Conservation (phyloP, 2,797 vertebrate species). For the Phoxinus dragarum region DNA sequence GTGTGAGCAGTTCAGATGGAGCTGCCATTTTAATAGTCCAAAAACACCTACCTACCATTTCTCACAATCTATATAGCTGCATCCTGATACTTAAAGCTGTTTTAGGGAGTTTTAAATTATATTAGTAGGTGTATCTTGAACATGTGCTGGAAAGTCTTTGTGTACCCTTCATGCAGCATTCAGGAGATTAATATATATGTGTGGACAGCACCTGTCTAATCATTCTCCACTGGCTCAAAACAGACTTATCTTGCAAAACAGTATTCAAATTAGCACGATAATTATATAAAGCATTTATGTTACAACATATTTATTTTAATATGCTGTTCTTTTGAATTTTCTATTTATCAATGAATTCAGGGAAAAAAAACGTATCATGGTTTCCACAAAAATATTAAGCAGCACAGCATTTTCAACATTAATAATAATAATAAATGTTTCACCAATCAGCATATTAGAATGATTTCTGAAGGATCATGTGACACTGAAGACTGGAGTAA, state of each 20-base stretch:
- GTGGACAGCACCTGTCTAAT: not conserved
- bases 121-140: not conserved
- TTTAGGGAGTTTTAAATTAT: not conserved
- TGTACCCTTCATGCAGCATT: not conserved
- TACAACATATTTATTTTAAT: not conserved
- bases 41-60: constrained; percentile 22
- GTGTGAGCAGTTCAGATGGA: not conserved
- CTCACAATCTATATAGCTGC: not conserved
- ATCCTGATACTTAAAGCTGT: not conserved
- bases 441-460: not conserved
- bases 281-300: not conserved
- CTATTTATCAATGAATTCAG: not conserved
- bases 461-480: not conserved
- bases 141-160: not conserved
- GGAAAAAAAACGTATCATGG: not conserved
- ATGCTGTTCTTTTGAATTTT: not conserved
- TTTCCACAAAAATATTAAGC: not conserved
- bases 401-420: not conserved
- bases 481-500: not conserved
- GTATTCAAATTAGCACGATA: not conserved
- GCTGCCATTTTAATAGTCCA: constrained; percentile 8
- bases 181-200: constrained; percentile 5
- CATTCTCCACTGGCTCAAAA: constrained; percentile 5
- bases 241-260: not conserved
- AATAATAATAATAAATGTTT: not conserved